Evolutionary conservation across 2,113 vertebrate genomes (phyloP).

Genomic region (Urocolius indicus): DNA sequence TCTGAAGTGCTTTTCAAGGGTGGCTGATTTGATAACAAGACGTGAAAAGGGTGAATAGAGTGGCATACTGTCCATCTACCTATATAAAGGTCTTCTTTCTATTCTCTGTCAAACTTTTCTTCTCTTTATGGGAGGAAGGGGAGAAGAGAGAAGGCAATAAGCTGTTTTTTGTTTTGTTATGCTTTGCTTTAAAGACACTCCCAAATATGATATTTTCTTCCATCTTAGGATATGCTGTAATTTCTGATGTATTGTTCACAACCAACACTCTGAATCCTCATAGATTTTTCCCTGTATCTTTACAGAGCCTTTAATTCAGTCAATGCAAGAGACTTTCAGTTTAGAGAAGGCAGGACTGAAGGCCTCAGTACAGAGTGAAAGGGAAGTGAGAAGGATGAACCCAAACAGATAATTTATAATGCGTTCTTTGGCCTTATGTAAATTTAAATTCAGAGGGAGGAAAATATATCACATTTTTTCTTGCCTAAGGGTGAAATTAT

Average conservation of each 20-base stretch:
- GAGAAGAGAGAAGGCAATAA: background rate
- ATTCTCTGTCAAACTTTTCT: background rate
- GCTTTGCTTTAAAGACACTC: background rate
- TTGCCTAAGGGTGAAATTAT: conserved; percentile 20
- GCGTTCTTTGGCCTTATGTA: background rate
- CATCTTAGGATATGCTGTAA: background rate
- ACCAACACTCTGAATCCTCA: background rate
- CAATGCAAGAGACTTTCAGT: background rate
- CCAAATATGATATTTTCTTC: background rate
- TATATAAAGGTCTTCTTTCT: background rate
- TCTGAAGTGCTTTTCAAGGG: conserved; percentile 4
- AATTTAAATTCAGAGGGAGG: background rate
- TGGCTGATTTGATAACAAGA: conserved; percentile 14
- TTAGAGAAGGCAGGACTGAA: background rate
- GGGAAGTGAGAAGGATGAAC: background rate
- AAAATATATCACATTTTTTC: background rate
- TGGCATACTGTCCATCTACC: background rate
- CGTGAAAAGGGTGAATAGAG: background rate
- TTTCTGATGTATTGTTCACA: background rate
- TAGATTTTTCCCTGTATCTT: background rate
- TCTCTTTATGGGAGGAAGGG: background rate
- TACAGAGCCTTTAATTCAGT: background rate
- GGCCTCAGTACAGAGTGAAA: rapidly evolving
- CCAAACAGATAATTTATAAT: background rate
- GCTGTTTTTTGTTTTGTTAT: background rate